Base-by-base conservation (phyloP, 92 coral and sea anemone genomes). In the Palythoa heliodiscus region DNA sequence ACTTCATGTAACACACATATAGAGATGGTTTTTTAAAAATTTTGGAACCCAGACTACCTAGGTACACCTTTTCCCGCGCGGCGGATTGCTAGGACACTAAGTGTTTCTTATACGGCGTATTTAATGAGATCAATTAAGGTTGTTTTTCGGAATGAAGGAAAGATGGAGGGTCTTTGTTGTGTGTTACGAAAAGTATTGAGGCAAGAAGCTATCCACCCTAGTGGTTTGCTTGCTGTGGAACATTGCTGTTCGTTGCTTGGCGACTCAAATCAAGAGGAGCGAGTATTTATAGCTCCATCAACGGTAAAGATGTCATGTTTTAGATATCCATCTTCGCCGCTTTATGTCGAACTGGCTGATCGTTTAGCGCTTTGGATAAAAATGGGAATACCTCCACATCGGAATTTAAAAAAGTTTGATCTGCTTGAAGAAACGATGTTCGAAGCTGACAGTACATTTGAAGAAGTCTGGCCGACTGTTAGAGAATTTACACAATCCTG, bases 341-440 rank as follows among this genome's bases (percentile, higher is more conserved):
- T 95, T 4, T 93, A 92, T 82, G 20, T 64, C 5, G 91, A 92
- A 89, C 57, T 95, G 55, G 88, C 94, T 13, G 77, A 82, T 15
- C 88, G 78, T 40, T 87, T 95, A 53, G 47, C 73, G 38, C 57
- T 61, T 22, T 95, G 98, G 95, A 78, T 90, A 83, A 75, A 82
- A 68, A 82, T 38, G 77, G 93, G 92, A 52, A 70, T 48, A 22
- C 85, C 73, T 71, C 93, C 91, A 11, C 53, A 48, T 37, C 64
- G 37, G 23, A 63, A 57, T 55, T 82, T 37, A 37, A 72, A 89
- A 83, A 83, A 61, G 11, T 88, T 91, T 57, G 85, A 87, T 47
- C 80, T 90, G 52, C 90, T 93, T 2, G 86, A 90, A 2, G 94
- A 95, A 87, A 77, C 70, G 13, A 35, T 22, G 17, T 69, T 66